Conservation (phyloP, 2,888 invertebrate species). For the Eugnorisma glareosa region DNA sequence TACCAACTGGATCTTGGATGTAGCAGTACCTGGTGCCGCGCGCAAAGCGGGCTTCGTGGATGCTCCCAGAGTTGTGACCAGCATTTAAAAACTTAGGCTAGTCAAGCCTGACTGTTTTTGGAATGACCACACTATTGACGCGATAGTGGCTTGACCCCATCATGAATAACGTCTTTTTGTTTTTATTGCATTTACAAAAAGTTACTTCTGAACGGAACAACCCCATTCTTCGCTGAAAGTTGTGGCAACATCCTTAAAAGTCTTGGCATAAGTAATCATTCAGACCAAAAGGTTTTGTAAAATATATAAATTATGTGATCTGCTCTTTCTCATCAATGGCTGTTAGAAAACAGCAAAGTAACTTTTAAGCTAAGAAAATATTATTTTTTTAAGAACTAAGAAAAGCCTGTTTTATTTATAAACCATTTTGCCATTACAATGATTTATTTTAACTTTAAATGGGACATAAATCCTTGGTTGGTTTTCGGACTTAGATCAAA, state of each 20-base stretch:
- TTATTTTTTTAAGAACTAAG: conserved; percentile 23
- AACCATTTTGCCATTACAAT: background rate
- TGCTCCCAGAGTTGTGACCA: conserved; percentile 42
- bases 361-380: conserved; percentile 21
- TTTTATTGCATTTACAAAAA: background rate
- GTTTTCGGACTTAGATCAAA: background rate
- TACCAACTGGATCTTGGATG: conserved; percentile 79
- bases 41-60: conserved; percentile 44
- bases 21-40: conserved; percentile 62
- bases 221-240: background rate
- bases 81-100: conserved; percentile 25
- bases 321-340: conserved; percentile 29
- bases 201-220: background rate
- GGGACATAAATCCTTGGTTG: background rate
- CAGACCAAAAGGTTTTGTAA: background rate
- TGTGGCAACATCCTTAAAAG: background rate
- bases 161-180: background rate
- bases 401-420: background rate
- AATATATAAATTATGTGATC: conserved; percentile 40
- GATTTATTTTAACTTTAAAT: background rate
- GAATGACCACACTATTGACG: background rate
- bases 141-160: background rate
- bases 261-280: background rate
- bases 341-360: conserved; percentile 11
- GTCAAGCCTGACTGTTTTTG: background rate